phyloP scores from a whole-genome alignment of 2,113 vertebrate species.

The Zosterops japonicus region DNA sequence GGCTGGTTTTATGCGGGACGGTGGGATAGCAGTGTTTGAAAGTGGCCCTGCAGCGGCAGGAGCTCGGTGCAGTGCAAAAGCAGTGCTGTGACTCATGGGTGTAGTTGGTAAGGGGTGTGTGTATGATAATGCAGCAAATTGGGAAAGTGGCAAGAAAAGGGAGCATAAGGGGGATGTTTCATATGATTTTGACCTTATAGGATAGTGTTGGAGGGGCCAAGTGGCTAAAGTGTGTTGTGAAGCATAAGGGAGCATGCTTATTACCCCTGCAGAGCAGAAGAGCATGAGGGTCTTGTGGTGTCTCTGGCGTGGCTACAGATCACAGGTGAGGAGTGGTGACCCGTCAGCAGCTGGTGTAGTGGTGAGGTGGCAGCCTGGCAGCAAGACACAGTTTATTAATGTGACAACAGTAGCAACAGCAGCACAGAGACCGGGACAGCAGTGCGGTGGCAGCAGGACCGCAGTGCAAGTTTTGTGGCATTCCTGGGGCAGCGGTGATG shows the following conservation, averaged over 20 bases:
- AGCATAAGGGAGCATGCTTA: not conserved
- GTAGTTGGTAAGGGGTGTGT: not conserved
- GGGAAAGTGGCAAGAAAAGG: not conserved
- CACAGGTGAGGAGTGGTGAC: not conserved
- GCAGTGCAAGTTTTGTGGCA: not conserved
- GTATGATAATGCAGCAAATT: not conserved
- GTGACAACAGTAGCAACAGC: not conserved
- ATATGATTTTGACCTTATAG: not conserved
- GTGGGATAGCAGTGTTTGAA: not conserved
- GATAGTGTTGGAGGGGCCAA: not conserved
- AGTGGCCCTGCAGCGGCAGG: not conserved
- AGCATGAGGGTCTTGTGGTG: not conserved
- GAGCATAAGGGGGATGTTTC: not conserved
- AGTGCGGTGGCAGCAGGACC: not conserved
- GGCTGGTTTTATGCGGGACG: not conserved
- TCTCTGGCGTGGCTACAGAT: not conserved
- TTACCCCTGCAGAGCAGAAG: not conserved
- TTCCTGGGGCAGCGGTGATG: not conserved
- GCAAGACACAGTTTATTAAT: not conserved
- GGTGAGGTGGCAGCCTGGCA: not conserved
- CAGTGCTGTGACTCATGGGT: not conserved
- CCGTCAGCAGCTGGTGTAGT: not conserved
- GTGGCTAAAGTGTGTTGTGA: not conserved
- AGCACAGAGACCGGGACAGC: not conserved
- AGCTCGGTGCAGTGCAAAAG: not conserved